phyloP scores from a whole-genome alignment of 37 sponge, comb jelly and placozoan genomes.

The Eunapius fragilis region DNA sequence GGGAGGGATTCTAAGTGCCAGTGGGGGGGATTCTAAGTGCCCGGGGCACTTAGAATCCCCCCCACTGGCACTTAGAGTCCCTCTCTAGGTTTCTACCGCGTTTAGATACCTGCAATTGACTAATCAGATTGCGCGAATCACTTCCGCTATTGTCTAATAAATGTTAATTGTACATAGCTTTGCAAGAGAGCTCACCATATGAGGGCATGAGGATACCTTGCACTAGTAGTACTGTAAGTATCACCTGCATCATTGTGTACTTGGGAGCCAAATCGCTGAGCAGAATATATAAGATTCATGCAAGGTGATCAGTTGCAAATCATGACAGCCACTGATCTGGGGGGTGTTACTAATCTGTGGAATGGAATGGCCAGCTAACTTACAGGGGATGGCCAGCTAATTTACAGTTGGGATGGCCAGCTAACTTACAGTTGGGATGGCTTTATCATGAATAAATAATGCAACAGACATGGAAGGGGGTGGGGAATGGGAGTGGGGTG shows the following conservation, averaged over 20 bases:
- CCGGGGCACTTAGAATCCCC: too few relatives aligned
- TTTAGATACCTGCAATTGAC: too few relatives aligned
- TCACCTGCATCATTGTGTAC: not conserved
- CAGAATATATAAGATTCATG: too few relatives aligned
- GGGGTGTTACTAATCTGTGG: not conserved
- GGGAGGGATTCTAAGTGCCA: too few relatives aligned
- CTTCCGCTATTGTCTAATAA: too few relatives aligned
- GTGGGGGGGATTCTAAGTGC: too few relatives aligned
- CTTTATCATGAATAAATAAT: not conserved
- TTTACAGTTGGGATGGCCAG: too few relatives aligned
- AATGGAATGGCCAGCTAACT: not conserved
- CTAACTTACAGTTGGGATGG: not conserved
- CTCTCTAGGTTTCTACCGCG: too few relatives aligned
- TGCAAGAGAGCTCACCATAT: not conserved
- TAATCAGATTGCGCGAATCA: too few relatives aligned
- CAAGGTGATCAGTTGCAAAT: not conserved
- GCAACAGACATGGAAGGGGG: too few relatives aligned
- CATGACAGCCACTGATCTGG: not conserved
- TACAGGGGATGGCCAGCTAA: not conserved
- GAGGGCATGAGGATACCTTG: not conserved
- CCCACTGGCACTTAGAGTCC: too few relatives aligned
- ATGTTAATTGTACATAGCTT: not conserved
- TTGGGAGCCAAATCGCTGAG: not conserved
- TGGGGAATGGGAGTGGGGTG: too few relatives aligned
- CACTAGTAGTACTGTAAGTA: not conserved